These are phyloP conservation scores for Fringilla coelebs DNA, from an alignment of 2,797 vertebrate species.

Conservation along the genomic window DNA sequence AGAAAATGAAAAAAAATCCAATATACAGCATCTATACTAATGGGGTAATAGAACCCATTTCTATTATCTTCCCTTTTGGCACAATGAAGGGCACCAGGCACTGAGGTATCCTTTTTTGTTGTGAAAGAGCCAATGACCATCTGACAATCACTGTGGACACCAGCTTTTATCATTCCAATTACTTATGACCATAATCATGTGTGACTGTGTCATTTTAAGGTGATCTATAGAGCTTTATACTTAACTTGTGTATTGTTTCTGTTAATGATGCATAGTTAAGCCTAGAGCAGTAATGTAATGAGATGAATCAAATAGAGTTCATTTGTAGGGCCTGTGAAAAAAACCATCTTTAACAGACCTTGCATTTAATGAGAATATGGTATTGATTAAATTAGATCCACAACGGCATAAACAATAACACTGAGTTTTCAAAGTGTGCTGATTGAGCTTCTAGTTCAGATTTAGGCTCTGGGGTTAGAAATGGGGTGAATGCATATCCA, in stretches of 20 bases:
- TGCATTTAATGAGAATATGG: conserved; percentile 62
- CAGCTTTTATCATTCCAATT: background rate
- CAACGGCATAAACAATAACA: conserved; percentile 41
- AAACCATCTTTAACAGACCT: conserved; percentile 49
- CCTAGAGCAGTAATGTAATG: conserved; percentile 54
- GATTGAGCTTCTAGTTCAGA: conserved; percentile 46
- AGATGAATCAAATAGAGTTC: conserved; percentile 46
- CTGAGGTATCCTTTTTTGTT: background rate
- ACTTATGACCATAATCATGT: background rate
- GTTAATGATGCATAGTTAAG: conserved; percentile 58
- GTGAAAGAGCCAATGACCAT: background rate
- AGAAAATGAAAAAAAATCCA: background rate
- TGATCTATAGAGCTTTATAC: conserved; percentile 19
- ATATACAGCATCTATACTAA: background rate
- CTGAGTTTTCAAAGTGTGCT: conserved; percentile 34
- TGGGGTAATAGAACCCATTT: background rate
- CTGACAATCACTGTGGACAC: background rate
- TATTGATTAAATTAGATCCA: conserved; percentile 66
- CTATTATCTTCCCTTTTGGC: background rate
- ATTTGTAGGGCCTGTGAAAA: conserved; percentile 43
- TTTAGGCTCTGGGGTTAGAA: conserved; percentile 61
- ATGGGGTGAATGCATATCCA: conserved; percentile 52
- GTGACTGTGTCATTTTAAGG: conserved; percentile 16
- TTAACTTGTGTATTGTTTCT: conserved; percentile 45
- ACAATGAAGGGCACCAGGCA: background rate